Percentiles rank a stretch among this genome's conserved stretches.
Conservation (phyloP, 2,888 invertebrate species). For the Leptopilina myrica region DNA sequence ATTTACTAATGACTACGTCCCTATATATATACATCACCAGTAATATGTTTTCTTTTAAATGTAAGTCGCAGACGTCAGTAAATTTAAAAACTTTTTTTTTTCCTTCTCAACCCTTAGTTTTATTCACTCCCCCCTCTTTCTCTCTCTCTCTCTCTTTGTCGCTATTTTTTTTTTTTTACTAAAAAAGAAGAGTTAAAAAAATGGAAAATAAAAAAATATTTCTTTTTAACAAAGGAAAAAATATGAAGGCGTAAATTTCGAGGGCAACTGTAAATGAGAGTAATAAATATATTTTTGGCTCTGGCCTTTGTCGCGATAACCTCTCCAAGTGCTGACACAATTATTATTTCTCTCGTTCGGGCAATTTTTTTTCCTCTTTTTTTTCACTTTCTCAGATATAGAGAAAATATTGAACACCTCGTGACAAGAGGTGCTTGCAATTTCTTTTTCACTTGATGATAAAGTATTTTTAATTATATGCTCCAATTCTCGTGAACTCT, state of each 20-base stretch:
- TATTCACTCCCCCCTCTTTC: too few species aligned
- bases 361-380: not conserved
- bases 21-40: slow-evolving; percentile 56
- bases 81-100: slow-evolving; percentile 10
- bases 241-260: not conserved
- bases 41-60: slow-evolving; percentile 39
- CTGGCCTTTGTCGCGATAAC: slow-evolving; percentile 27
- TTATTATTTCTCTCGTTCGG: slow-evolving; percentile 15
- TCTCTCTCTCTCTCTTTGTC: too few species aligned
- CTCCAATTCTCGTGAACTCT: too few species aligned
- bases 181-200: slow-evolving; percentile 17
- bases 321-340: slow-evolving; percentile 16
- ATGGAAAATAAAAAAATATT: not conserved
- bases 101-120: not conserved
- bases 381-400: not conserved
- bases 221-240: not conserved
- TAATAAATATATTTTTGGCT: slow-evolving; percentile 30
- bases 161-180: not conserved
- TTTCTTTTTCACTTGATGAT: not conserved
- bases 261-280: not conserved
- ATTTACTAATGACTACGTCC: slow-evolving; percentile 72
- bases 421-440: not conserved
- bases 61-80: slow-evolving; percentile 9
- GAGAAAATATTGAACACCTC: not conserved
- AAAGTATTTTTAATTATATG: too few species aligned